Base-by-base conservation (phyloP, 2,888 invertebrate genomes). In the Synanthedon formicaeformis region DNA sequence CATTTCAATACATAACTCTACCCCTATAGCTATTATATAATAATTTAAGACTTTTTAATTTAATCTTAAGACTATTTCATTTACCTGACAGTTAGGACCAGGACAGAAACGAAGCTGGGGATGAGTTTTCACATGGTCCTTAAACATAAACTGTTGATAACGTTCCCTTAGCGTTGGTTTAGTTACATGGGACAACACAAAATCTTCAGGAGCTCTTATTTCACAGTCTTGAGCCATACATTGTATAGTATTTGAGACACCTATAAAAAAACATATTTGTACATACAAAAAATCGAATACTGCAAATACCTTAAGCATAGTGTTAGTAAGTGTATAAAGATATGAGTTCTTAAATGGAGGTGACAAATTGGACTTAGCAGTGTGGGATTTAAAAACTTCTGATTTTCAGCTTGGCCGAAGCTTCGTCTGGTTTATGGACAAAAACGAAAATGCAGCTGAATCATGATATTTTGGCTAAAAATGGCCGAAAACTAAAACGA, bases 181-280 rank as follows among this genome's bases (percentile, higher is more conserved):
- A 53, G 92, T 91, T 55, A 98, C 90, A 70, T 97, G 90, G 55
- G 93, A 93, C 55, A 97, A 88, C 14, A 97, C 96, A 89, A 98
- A 96, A 79, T 98, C 97, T 88, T 98, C 98, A 6, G 98, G 96
- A n/a, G 95, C 96, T 62, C 97, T 89, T 48, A 98, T 93, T 74
- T 94, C 93, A 85, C 99, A 99, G 59, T 95, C 94, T 69, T 93
- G 93, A 50, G 96, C 96, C 99, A 99, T 99, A 83, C 99, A 99
- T 71, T 96, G 95, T 67, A 99, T 97, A 63, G 94, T 96, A 88
- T 92, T 90, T 58, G 91, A 91, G 58, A 92, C 91, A 67, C 92
- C 92, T 91, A 75, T 54, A 67, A 69, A 34, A 55, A 60, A 51
- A 34, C 6, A 27, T 27, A 27, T 27, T 34, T 34, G 10, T 27